A percentile compares a stretch with the other conserved stretches of the same genome.
phyloP scores from a whole-genome alignment of 2,797 vertebrate genomes.

The Pseudotriccus pelzelni region DNA sequence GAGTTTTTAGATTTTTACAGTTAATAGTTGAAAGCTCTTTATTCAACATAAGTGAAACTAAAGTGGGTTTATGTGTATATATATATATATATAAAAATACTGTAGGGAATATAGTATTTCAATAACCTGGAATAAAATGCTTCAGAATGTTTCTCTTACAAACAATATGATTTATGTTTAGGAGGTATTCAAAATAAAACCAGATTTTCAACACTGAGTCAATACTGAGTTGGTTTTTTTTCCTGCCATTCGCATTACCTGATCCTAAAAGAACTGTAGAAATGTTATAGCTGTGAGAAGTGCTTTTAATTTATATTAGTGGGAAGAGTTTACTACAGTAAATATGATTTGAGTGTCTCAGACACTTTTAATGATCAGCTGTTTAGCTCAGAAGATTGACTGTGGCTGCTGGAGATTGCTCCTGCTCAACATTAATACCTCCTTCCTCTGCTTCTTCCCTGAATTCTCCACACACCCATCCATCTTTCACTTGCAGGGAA shows the following conservation, averaged over 20 bases:
- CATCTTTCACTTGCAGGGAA: constrained; percentile 7
- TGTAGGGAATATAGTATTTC: background rate
- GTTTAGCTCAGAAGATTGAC: background rate
- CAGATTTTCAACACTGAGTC: background rate
- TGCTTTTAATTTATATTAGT: background rate
- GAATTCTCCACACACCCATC: background rate
- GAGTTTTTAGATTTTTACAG: background rate
- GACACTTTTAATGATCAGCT: background rate
- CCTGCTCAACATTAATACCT: background rate
- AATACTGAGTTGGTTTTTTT: background rate
- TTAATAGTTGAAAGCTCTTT: background rate
- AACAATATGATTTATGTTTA: background rate
- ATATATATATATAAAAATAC: no score
- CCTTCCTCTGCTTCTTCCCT: background rate
- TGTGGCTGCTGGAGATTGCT: background rate
- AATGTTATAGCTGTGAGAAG: background rate
- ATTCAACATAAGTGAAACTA: background rate
- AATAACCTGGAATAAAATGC: background rate
- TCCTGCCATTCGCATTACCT: background rate
- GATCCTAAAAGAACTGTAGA: background rate
- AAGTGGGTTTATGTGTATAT: background rate
- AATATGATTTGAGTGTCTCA: background rate
- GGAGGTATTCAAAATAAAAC: background rate
- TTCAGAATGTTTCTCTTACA: background rate
- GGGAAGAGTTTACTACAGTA: background rate